phyloP scores from a whole-genome alignment of 2,113 vertebrate genomes.

The Fregetta grallaria region DNA sequence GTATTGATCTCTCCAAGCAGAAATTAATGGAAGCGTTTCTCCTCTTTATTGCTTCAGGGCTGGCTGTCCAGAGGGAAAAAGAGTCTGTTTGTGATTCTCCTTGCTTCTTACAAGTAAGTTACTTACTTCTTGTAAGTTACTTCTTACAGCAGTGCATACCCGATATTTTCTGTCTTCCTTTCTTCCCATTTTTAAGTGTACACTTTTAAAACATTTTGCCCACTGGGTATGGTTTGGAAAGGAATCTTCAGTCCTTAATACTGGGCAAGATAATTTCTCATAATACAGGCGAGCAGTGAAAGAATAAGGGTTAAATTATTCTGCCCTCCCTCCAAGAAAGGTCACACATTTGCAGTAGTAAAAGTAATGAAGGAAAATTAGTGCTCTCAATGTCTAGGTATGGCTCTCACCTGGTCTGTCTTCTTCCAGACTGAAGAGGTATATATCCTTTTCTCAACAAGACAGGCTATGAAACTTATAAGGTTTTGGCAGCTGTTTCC shows the following conservation, averaged over 20 bases:
- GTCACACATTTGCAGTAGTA: neutral
- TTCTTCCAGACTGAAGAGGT: neutral
- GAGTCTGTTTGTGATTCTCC: neutral
- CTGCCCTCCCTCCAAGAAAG: neutral
- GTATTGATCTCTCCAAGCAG: neutral
- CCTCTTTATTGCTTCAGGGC: neutral
- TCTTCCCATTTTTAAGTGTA: neutral
- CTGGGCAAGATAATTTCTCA: neutral
- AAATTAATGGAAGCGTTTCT: constrained; percentile 9
- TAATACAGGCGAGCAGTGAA: neutral
- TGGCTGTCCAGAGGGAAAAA: neutral
- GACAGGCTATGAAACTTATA: neutral
- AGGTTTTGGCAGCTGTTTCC: neutral
- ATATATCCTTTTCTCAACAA: neutral
- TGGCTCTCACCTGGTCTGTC: neutral
- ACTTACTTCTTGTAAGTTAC: neutral
- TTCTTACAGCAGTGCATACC: neutral
- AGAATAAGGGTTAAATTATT: neutral
- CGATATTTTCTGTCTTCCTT: neutral
- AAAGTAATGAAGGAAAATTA: neutral
- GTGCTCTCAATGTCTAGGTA: neutral
- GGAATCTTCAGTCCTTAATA: neutral
- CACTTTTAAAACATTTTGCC: neutral
- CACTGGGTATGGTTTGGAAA: neutral
- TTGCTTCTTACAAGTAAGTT: neutral